Evolutionary conservation across 2,888 invertebrate genomes (phyloP).

Genomic region (Callyntrura sp.): DNA sequence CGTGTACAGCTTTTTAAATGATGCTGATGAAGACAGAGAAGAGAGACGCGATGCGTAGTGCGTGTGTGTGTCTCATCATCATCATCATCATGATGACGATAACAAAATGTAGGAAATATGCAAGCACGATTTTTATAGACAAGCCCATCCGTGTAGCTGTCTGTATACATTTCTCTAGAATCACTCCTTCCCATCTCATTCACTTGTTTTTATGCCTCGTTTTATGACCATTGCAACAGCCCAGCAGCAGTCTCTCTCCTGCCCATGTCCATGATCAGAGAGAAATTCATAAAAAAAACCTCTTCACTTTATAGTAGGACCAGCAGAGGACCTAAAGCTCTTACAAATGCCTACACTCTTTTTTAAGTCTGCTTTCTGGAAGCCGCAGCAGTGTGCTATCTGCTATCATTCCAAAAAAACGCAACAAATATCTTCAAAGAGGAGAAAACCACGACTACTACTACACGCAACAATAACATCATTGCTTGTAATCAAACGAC

Average conservation of each 20-base stretch:
- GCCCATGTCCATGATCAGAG: constrained; percentile 17
- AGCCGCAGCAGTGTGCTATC: too few relatives aligned
- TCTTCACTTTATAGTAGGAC: neutral
- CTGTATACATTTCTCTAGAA: constrained; percentile 35
- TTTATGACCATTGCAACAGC: constrained; percentile 70
- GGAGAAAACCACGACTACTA: constrained; percentile 31
- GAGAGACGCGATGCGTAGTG: too few relatives aligned
- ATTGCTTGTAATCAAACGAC: constrained; percentile 68
- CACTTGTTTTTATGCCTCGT: constrained; percentile 68
- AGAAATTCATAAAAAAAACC: constrained; percentile 52
- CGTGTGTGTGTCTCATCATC: neutral
- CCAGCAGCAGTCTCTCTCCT: constrained; percentile 68
- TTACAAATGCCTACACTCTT: too few relatives aligned
- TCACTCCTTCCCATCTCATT: constrained; percentile 69
- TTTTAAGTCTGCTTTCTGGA: too few relatives aligned
- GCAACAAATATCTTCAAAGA: too few relatives aligned
- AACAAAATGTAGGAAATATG: constrained; percentile 45
- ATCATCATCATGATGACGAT: constrained; percentile 37
- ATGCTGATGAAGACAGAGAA: constrained; percentile 45
- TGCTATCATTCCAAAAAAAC: constrained; percentile 1
- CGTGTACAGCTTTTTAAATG: constrained; percentile 36
- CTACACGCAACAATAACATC: constrained; percentile 59
- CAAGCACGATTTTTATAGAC: constrained; percentile 74
- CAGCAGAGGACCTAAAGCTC: too few relatives aligned
- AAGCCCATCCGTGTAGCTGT: constrained; percentile 63